These are phyloP conservation scores for Vanessa cardui DNA, from an alignment of 2,888 invertebrate genomes.

Conservation along the genomic window DNA sequence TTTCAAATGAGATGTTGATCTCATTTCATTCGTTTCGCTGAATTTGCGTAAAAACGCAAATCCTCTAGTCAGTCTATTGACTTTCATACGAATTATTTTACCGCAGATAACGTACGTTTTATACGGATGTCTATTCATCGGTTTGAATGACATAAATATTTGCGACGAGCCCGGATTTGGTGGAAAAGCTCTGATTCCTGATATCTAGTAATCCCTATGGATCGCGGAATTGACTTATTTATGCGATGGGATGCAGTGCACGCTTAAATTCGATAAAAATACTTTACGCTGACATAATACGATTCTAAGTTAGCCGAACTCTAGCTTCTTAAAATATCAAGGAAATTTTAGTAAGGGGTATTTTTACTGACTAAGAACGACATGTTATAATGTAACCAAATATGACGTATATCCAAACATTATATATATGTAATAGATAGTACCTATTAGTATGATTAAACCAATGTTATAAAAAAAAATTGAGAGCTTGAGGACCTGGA, in stretches of 20 bases:
- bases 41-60: conserved; percentile 15
- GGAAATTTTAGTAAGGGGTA: not conserved
- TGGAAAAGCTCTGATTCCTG: conserved; percentile 12
- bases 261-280: conserved; percentile 1
- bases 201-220: conserved; percentile 25
- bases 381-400: no score
- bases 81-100: conserved; percentile 7
- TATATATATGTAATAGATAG: no score
- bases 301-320: not conserved
- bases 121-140: conserved; percentile 7
- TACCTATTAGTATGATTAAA: no score
- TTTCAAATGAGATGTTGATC: conserved; percentile 11
- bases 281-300: not conserved
- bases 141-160: conserved; percentile 26
- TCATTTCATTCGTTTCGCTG: conserved; percentile 7
- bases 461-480: no score
- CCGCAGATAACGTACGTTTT: conserved; percentile 7
- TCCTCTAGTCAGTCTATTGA: conserved; percentile 20
- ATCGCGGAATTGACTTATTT: conserved; percentile 13
- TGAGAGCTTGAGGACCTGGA: no score
- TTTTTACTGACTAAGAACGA: no score
- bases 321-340: not conserved
- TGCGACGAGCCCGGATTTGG: conserved; percentile 23
- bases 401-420: no score
- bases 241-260: not conserved